Percentiles rank a stretch among this genome's conserved stretches.
These are phyloP conservation scores for Peromyscus leucopus DNA, from an alignment of 2,113 vertebrate genomes.

Conservation along the genomic window DNA sequence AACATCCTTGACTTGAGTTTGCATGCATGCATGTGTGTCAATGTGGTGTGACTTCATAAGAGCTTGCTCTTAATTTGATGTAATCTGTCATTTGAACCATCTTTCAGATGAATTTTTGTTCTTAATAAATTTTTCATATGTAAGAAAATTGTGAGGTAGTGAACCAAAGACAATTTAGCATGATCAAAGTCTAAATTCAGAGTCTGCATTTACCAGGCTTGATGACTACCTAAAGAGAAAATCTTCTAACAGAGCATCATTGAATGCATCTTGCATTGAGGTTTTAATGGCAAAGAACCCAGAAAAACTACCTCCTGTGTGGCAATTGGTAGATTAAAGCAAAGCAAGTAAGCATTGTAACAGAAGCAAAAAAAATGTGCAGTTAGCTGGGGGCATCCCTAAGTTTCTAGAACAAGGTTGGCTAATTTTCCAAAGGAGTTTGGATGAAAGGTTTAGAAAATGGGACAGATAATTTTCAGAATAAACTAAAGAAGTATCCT, in stretches of 20 bases:
- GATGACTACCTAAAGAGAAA: background rate
- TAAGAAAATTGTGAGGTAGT: too few species aligned
- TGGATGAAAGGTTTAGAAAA: background rate
- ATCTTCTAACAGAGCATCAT: background rate
- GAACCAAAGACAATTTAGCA: background rate
- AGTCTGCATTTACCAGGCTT: background rate
- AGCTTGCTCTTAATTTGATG: too few species aligned
- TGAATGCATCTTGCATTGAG: background rate
- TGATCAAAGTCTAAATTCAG: background rate
- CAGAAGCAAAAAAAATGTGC: background rate
- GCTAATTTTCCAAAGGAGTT: background rate
- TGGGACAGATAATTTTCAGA: background rate
- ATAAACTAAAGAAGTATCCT: background rate
- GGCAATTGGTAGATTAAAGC: background rate
- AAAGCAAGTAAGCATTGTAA: background rate
- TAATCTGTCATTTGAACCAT: too few species aligned
- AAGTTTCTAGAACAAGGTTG: background rate
- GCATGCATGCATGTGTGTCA: too few species aligned
- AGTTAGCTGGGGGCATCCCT: background rate
- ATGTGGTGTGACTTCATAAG: too few species aligned
- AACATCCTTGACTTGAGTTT: too few species aligned
- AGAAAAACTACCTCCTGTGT: background rate
- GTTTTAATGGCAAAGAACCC: background rate
- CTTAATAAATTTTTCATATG: too few species aligned
- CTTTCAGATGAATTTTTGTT: too few species aligned